phyloP scores from a whole-genome alignment of 2,113 vertebrate species.

The Seriola rivoliana region DNA sequence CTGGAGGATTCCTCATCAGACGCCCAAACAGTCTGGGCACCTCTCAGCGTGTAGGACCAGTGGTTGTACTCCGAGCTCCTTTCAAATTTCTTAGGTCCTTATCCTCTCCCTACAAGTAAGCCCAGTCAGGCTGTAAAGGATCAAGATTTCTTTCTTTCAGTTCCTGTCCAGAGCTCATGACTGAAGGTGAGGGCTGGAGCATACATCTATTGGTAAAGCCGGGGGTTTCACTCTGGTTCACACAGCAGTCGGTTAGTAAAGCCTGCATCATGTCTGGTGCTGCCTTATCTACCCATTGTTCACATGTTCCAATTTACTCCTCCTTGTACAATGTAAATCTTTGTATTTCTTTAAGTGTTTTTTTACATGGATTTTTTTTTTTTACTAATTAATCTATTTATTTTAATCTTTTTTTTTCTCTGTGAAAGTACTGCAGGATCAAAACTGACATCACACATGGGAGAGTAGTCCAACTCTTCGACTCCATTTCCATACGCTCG shows the following conservation, averaged over 20 bases:
- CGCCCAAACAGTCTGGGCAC: background rate
- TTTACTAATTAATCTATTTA: background rate
- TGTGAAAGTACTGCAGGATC: background rate
- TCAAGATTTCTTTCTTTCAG: background rate
- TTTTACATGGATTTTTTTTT: background rate
- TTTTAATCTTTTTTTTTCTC: background rate
- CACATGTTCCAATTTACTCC: background rate
- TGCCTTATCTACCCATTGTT: background rate
- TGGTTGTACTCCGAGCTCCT: background rate
- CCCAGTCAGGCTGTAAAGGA: background rate
- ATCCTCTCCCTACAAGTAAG: background rate
- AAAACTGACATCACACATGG: background rate
- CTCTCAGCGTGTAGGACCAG: background rate
- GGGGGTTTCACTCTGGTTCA: background rate
- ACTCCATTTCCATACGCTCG: background rate
- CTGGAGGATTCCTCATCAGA: conserved; percentile 1
- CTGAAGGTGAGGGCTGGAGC: background rate
- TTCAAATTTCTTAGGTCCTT: background rate
- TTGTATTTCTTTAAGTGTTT: background rate
- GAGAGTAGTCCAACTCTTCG: background rate
- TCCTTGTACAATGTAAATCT: background rate
- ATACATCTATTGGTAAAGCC: background rate
- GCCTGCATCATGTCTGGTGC: background rate
- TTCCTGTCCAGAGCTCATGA: background rate
- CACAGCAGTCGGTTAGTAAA: background rate